Evolutionary conservation across 2,888 invertebrate genomes (phyloP), one percentile per base, ranked within the genome.

Genomic region (Agriopis aurantiaria): DNA sequence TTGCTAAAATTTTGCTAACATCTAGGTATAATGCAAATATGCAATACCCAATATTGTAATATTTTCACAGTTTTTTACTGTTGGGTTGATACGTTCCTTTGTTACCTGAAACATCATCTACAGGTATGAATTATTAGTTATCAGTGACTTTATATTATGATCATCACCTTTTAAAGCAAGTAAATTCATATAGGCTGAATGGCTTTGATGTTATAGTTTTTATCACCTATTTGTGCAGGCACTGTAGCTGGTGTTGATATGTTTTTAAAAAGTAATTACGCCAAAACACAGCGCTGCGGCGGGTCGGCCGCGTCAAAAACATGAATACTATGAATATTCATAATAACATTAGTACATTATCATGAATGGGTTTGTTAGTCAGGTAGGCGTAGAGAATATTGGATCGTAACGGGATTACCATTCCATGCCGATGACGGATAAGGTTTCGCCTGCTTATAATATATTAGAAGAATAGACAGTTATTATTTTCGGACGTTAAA

Each of bases 181-280:
- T 33, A 3, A 33, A 33, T 33, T 33, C 33, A 33, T 33, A 33
- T 33, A 33, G 33, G 33, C 33, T 3, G 33, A 33, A 33, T 33
- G 33, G 33, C 33, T 33, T 33, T 33, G 33, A 33, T 33, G 33
- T 33, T 5, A 3, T 1, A 33, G 33, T 33, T 33, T 33, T 55
- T 53, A 55, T 70, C 83, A 86, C 90, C 90, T 75, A 90, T 78
- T 85, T 91, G 86, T 79, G 84, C 89, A 85, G 78, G 74, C 76
- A 76, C 84, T 70, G 65, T 62, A 23, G 62, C 70, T 12, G 41
- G 48, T 70, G 70, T 66, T 63, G 63, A 63, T 71, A 63, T 67
- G 65, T 63, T 66, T 70, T 63, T 55, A 59, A 66, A 65, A 70
- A 63, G 58, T 43, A 71, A 71, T 66, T 63, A 63, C 59, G 49